phyloP scores from a whole-genome alignment of 2,797 vertebrate species.

The Ctenopoma multispine region DNA sequence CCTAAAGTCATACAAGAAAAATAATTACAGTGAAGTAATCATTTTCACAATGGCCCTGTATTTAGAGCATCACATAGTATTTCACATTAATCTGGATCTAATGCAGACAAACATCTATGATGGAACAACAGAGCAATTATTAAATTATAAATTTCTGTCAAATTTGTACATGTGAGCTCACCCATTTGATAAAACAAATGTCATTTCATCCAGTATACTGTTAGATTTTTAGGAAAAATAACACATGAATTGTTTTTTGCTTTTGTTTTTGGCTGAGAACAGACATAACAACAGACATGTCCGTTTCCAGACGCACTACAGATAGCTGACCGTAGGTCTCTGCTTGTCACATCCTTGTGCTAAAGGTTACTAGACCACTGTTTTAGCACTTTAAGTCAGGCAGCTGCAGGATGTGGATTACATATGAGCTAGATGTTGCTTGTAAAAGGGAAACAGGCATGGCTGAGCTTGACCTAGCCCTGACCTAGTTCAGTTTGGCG shows the following conservation, averaged over 20 bases:
- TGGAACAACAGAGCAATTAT: too few species aligned
- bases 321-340: background rate
- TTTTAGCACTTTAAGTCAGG: constrained; percentile 7
- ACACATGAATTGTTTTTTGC: too few species aligned
- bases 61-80: background rate
- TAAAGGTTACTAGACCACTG: constrained; percentile 1
- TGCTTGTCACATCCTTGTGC: too few species aligned
- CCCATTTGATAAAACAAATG: background rate
- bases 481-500: background rate
- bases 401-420: constrained; percentile 26
- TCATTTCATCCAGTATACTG: background rate
- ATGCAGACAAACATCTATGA: background rate
- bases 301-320: background rate
- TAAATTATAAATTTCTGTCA: too few species aligned
- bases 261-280: too few species aligned
- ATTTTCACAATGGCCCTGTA: background rate
- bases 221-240: too few species aligned
- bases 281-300: background rate
- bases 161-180: background rate
- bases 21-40: background rate
- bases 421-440: background rate
- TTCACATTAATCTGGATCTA: background rate
- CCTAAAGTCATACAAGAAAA: background rate
- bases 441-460: background rate
- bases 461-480: background rate